These are phyloP conservation scores for Agonopterix arenella DNA, from an alignment of 2,888 invertebrate species.

Conservation along the genomic window DNA sequence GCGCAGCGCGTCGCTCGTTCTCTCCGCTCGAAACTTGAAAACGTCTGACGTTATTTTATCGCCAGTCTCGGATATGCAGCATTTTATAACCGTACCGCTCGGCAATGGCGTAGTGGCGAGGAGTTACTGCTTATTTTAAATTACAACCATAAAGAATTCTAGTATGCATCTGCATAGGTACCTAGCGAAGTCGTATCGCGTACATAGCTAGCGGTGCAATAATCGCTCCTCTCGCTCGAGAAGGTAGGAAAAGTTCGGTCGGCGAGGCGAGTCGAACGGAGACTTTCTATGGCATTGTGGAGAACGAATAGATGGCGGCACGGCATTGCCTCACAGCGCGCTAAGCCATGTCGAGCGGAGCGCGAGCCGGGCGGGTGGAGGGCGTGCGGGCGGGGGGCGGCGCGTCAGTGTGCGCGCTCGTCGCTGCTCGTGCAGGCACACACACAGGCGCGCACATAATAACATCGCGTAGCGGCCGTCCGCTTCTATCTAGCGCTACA, in stretches of 20 bases:
- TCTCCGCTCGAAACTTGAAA: slow-evolving; percentile 71
- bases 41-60: slow-evolving; percentile 73
- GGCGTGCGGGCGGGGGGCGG: slow-evolving; percentile 20
- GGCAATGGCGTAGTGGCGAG: slow-evolving; percentile 38
- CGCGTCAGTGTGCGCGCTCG: slow-evolving; percentile 31
- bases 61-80: slow-evolving; percentile 60
- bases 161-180: slow-evolving; percentile 27
- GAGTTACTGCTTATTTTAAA: slow-evolving; percentile 62
- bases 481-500: slow-evolving; percentile 62
- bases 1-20: slow-evolving; percentile 70
- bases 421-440: slow-evolving; percentile 33
- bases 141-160: slow-evolving; percentile 54
- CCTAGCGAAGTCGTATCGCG: slow-evolving; percentile 30
- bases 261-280: slow-evolving; percentile 64
- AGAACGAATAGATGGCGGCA: slow-evolving; percentile 68
- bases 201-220: slow-evolving; percentile 32
- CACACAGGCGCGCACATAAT: slow-evolving; percentile 53
- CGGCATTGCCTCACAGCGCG: slow-evolving; percentile 70
- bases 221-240: slow-evolving; percentile 48
- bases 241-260: slow-evolving; percentile 70
- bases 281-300: slow-evolving; percentile 76
- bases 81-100: slow-evolving; percentile 62
- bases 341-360: slow-evolving; percentile 57
- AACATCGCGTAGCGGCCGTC: slow-evolving; percentile 61
- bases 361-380: slow-evolving; percentile 31